These are phyloP conservation scores for Pantala flavescens DNA, from an alignment of 1,140 invertebrate genomes.

Conservation along the genomic window DNA sequence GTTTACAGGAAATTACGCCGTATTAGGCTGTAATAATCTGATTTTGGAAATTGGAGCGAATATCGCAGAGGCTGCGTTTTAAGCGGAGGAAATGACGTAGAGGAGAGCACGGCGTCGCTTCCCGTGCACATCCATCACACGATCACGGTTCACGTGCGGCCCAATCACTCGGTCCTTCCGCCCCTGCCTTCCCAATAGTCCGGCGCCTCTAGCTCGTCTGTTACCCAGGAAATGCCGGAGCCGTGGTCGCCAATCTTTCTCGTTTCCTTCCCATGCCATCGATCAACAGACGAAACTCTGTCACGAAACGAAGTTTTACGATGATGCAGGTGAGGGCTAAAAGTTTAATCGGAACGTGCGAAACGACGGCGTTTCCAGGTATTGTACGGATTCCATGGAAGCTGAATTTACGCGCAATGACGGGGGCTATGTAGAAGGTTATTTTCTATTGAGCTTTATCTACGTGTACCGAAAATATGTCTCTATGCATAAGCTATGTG, in stretches of 20 bases:
- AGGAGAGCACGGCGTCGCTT: neutral
- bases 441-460: too few species aligned
- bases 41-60: conserved; percentile 6
- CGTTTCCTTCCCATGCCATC: neutral
- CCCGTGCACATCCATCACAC: neutral
- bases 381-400: too few species aligned
- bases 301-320: too few species aligned
- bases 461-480: too few species aligned
- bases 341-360: too few species aligned
- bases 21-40: neutral
- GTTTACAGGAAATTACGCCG: neutral
- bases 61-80: neutral
- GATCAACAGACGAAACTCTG: too few species aligned
- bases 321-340: too few species aligned
- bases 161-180: neutral
- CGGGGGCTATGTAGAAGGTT: too few species aligned
- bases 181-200: neutral
- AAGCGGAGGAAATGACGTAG: too few species aligned
- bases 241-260: neutral
- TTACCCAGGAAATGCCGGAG: neutral
- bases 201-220: neutral
- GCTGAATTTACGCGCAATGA: too few species aligned
- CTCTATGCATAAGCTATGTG: too few species aligned
- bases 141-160: neutral
- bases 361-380: too few species aligned